Evolutionary conservation across 1,140 invertebrate species (phyloP).

Genomic region (Lordiphosa clarofinis): DNA sequence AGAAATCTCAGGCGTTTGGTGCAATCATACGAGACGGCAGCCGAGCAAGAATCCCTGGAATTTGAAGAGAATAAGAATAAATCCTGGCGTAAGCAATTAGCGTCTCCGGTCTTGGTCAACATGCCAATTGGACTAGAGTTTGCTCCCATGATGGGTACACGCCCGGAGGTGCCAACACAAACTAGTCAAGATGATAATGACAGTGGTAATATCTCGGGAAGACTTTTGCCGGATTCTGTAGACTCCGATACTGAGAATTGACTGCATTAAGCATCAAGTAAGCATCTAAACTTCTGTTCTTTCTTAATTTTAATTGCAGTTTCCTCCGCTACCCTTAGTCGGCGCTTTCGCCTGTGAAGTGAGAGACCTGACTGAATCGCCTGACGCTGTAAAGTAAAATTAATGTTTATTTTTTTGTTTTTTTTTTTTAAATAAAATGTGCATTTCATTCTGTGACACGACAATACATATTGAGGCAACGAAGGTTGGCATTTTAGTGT

Average conservation of each 20-base stretch:
- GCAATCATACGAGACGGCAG: neutral
- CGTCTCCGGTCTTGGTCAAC: constrained; percentile 14
- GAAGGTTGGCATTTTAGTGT: constrained; percentile 1
- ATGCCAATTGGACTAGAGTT: constrained; percentile 32
- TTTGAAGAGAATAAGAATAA: constrained; percentile 31
- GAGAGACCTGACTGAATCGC: neutral
- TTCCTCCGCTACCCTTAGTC: constrained; percentile 8
- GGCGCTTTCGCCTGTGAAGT: constrained; percentile 38
- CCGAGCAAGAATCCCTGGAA: constrained; percentile 24
- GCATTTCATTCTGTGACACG: constrained; percentile 47
- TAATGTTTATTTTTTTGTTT: constrained; percentile 8
- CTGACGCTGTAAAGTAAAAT: neutral
- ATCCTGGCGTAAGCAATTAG: constrained; percentile 29
- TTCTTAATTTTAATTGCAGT: constrained; percentile 10
- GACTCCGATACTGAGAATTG: constrained; percentile 33
- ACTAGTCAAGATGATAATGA: neutral
- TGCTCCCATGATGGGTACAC: neutral
- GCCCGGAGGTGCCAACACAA: neutral
- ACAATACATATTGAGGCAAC: neutral
- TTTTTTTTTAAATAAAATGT: constrained; percentile 38
- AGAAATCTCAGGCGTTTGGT: neutral
- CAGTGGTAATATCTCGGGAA: constrained; percentile 3
- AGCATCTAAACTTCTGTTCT: neutral
- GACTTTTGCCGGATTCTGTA: neutral
- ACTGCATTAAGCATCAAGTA: neutral